Percentiles rank a stretch among this genome's conserved stretches.
Conservation (phyloP, 2,797 vertebrate species). For the Gymnothorax javanicus region DNA sequence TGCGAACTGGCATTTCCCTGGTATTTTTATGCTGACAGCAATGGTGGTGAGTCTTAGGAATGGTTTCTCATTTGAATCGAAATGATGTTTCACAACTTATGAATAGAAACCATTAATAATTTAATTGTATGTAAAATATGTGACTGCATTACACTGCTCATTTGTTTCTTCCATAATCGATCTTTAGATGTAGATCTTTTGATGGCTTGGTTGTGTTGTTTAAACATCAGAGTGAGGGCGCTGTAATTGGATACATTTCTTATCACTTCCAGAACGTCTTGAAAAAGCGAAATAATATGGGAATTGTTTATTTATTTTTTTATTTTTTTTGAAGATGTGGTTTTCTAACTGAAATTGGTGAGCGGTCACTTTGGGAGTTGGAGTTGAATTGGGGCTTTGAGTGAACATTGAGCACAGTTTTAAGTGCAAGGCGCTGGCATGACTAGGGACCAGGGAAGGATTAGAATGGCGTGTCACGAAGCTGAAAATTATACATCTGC, state of each 20-base stretch:
- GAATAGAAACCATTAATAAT: neutral
- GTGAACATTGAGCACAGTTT: neutral
- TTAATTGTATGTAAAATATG: neutral
- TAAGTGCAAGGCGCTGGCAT: constrained; percentile 33
- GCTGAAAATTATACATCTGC: neutral
- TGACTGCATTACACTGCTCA: neutral
- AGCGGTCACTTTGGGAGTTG: neutral
- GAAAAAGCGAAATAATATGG: too few relatives aligned
- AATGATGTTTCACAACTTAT: neutral
- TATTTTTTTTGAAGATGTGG: neutral
- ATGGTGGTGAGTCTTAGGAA: neutral
- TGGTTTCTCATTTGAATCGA: neutral
- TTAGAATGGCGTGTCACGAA: constrained; percentile 2
- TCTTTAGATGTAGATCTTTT: neutral
- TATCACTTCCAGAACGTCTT: too few relatives aligned
- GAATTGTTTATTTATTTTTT: too few relatives aligned
- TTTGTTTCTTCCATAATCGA: neutral
- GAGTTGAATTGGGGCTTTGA: neutral
- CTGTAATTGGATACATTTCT: neutral
- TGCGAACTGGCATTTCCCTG: neutral
- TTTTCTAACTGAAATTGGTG: neutral
- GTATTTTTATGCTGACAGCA: neutral
- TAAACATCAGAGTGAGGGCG: neutral
- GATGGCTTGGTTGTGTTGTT: neutral
- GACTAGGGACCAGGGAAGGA: constrained; percentile 10